These are phyloP conservation scores for Stomatorhinus ivindoensis DNA, from an alignment of 2,113 vertebrate genomes.

Conservation along the genomic window DNA sequence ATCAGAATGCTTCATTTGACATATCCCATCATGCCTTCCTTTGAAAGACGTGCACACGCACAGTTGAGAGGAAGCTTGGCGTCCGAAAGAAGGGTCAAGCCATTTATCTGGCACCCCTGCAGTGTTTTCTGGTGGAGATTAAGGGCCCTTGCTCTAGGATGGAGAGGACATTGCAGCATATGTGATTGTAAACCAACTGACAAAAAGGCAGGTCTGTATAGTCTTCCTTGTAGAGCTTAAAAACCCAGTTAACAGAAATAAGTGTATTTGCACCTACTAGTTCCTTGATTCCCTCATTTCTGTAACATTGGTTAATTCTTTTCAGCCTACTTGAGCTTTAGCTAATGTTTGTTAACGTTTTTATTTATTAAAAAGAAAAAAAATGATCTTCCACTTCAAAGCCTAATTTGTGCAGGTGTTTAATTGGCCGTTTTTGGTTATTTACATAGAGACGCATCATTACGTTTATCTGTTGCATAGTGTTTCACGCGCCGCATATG, in stretches of 20 bases:
- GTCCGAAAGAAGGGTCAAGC: background rate
- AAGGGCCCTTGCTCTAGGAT: background rate
- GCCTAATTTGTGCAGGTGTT: background rate
- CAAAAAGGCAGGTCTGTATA: background rate
- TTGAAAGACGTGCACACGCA: background rate
- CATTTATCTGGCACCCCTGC: background rate
- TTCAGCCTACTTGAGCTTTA: background rate
- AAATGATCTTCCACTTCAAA: background rate
- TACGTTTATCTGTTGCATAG: background rate
- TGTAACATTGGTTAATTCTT: background rate
- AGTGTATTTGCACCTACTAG: background rate
- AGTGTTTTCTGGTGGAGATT: background rate
- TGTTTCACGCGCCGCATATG: background rate
- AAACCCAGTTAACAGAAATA: background rate
- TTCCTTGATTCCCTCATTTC: background rate
- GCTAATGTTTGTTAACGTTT: background rate
- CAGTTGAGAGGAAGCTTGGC: background rate
- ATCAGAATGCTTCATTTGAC: background rate
- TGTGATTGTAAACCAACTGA: background rate
- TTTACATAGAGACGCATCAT: background rate
- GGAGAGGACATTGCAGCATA: background rate
- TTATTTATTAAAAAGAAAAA: background rate
- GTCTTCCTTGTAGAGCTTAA: background rate
- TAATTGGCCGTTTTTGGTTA: background rate
- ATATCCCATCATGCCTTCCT: background rate